Evolutionary conservation across 2,888 invertebrate genomes (phyloP).

Genomic region (Perdita meconis): DNA sequence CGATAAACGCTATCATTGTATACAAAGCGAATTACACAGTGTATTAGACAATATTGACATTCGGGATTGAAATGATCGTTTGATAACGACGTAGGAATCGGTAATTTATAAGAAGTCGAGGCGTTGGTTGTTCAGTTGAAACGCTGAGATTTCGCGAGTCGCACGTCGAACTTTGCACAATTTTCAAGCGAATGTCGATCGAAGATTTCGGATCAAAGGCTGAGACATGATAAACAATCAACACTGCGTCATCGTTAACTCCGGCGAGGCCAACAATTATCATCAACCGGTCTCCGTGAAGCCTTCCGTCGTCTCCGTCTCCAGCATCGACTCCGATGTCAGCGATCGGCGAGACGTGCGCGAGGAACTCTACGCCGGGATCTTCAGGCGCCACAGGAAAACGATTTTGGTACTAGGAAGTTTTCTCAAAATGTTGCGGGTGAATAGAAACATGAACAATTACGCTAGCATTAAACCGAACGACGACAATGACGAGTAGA

Average conservation of each 20-base stretch:
- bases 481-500: conserved; percentile 81
- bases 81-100: conserved; percentile 27
- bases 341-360: conserved; percentile 82
- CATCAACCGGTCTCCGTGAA: conserved; percentile 81
- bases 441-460: conserved; percentile 84
- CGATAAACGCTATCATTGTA: conserved; percentile 56
- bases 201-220: too few species aligned
- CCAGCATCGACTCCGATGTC: conserved; percentile 82
- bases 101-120: conserved; percentile 39
- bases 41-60: conserved; percentile 15
- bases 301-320: conserved; percentile 81
- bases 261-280: conserved; percentile 76
- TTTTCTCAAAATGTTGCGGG: conserved; percentile 83
- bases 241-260: conserved; percentile 78
- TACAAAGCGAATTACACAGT: conserved; percentile 29
- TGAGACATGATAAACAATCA: conserved; percentile 83
- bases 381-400: conserved; percentile 82
- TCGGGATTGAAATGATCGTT: conserved; percentile 53
- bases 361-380: conserved; percentile 82
- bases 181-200: too few species aligned
- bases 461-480: conserved; percentile 83
- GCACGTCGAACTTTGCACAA: background rate
- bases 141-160: conserved; percentile 6
- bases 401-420: conserved; percentile 83
- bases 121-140: conserved; percentile 32